phyloP scores from a whole-genome alignment of 1,140 invertebrate genomes.

The Meloidogyne hapla region DNA sequence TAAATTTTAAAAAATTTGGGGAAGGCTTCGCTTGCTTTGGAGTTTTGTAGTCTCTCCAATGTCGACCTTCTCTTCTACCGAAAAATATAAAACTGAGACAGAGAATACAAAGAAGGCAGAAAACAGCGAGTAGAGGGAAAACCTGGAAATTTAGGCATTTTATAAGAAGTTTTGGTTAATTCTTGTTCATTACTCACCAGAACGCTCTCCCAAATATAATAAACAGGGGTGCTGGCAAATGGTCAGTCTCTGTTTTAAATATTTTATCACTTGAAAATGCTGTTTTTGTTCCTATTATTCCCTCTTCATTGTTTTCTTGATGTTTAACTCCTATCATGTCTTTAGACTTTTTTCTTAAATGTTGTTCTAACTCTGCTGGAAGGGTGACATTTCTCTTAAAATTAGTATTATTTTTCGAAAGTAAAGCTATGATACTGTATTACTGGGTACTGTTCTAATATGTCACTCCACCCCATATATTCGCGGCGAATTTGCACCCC shows the following conservation, averaged over 20 bases:
- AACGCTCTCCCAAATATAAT: constrained; percentile 48
- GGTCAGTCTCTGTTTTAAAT: neutral
- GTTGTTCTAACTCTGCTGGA: constrained; percentile 28
- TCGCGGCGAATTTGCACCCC: too few species aligned
- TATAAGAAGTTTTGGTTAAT: neutral
- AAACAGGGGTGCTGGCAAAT: constrained; percentile 18
- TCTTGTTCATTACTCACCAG: constrained; percentile 35
- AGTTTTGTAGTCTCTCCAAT: constrained; percentile 57
- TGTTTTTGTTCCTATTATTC: neutral
- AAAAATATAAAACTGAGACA: constrained; percentile 54
- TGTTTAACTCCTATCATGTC: too few species aligned
- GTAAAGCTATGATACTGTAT: neutral
- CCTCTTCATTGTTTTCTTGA: constrained; percentile 6
- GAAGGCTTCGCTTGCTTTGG: constrained; percentile 45
- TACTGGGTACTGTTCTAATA: too few species aligned
- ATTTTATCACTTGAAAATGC: neutral
- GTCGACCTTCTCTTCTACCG: constrained; percentile 52
- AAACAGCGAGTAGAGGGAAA: constrained; percentile 49
- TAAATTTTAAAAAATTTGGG: neutral
- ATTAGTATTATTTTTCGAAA: constrained; percentile 25
- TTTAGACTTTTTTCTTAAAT: constrained; percentile 2
- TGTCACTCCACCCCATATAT: too few species aligned
- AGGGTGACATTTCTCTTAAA: constrained; percentile 54
- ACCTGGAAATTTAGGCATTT: constrained; percentile 36
- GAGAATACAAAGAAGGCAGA: constrained; percentile 43